Conservation (phyloP, 2,888 invertebrate genomes). For the Gymnocheta viridis region DNA sequence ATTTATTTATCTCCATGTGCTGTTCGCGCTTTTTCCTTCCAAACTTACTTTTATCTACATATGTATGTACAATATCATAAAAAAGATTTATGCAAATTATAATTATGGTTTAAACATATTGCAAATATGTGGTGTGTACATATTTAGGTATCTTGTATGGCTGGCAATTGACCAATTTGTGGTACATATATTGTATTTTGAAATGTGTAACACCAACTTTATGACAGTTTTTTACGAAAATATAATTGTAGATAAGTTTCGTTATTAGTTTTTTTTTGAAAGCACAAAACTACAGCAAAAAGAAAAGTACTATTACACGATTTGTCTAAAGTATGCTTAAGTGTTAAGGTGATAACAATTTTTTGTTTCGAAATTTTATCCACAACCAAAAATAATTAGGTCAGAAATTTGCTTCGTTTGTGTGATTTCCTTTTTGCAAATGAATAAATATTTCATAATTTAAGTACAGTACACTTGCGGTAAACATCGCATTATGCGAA, state of each 20-base stretch:
- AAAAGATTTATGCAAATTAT: constrained; percentile 68
- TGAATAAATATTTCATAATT: too few relatives aligned
- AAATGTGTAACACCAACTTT: constrained; percentile 62
- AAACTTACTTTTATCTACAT: constrained; percentile 38
- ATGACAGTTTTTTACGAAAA: constrained; percentile 58
- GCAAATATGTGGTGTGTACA: neutral
- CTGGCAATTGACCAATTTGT: constrained; percentile 69
- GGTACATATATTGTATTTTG: constrained; percentile 56
- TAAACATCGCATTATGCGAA: too few relatives aligned
- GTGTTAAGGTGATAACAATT: constrained; percentile 9
- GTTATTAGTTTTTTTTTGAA: constrained; percentile 48
- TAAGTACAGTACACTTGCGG: too few relatives aligned
- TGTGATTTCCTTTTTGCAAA: neutral
- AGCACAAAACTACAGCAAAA: constrained; percentile 37
- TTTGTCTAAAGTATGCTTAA: constrained; percentile 34
- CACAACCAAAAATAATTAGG: neutral
- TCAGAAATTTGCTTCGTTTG: neutral
- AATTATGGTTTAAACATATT: constrained; percentile 27
- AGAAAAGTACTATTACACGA: constrained; percentile 59
- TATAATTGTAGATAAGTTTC: constrained; percentile 58
- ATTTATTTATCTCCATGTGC: constrained; percentile 27
- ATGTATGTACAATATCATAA: constrained; percentile 37
- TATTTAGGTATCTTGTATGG: neutral
- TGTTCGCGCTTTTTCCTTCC: constrained; percentile 17
- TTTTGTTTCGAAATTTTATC: neutral